Evolutionary conservation across 2,113 vertebrate species (phyloP).

Genomic region (Aix galericulata): DNA sequence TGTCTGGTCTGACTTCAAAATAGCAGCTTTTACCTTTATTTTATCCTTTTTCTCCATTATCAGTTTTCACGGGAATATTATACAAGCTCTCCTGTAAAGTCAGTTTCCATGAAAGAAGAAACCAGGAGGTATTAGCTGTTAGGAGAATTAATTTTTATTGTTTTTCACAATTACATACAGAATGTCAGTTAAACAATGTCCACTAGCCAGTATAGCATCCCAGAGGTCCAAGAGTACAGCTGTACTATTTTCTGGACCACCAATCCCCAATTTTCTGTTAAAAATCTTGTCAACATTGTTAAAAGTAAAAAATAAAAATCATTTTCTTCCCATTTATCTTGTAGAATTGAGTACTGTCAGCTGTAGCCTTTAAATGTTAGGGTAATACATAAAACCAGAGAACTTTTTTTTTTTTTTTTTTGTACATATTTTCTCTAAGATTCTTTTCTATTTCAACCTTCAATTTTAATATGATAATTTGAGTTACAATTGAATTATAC

Average conservation of each 20-base stretch:
- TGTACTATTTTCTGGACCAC: not conserved
- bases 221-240: not conserved
- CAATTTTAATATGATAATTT: not conserved
- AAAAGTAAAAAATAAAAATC: not conserved
- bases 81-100: not conserved
- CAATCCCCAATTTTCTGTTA: not conserved
- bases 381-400: not conserved
- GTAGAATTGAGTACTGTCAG: not conserved
- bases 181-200: not conserved
- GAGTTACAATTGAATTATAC: not conserved
- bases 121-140: not conserved
- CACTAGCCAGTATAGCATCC: not conserved
- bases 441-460: not conserved
- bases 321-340: slow-evolving; percentile 1
- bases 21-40: not conserved
- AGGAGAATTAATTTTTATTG: not conserved
- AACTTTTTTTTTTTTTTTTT: not conserved
- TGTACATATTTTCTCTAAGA: not conserved
- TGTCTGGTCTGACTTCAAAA: not conserved
- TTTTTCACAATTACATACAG: not conserved
- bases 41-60: not conserved
- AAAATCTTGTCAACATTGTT: not conserved
- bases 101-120: not conserved
- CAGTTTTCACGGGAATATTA: not conserved
- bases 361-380: not conserved